Base-by-base conservation (phyloP, 1,140 invertebrate species). In the Pseudomyrmex flavicornis region DNA sequence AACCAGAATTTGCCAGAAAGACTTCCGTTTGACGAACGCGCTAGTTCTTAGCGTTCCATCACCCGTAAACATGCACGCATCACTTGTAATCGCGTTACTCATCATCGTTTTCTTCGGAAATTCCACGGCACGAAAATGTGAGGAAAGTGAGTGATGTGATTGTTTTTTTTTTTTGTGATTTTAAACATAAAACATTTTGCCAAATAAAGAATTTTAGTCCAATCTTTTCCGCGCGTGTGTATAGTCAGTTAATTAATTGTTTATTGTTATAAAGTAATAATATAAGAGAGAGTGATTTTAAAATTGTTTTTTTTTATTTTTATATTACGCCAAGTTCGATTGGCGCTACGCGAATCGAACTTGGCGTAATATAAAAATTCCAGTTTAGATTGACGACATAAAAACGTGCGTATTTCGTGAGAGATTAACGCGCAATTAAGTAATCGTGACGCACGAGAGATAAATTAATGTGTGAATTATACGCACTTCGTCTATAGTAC, bases 61-160 rank as follows among this genome's bases (percentile, higher is more conserved):
- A 9, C 9, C 63, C 2, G 22, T 54, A 70, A 35, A 80, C 17
- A 80, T 80, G 76, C 46, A 17, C 8, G 13, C n/a, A 35, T 12
- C 59, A 46, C 26, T 80, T 9, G 15, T 12, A 13, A 59, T 61
- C 17, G 66, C 4, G 1, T 70, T 80, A 26, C 17, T 80, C 15
- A 2, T 80, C 22, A 10, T 10, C n/a, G 44, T 59, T 0, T 80
- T 50, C 20, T 13, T 80, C 7, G 54, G 13, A 17, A 75, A 82
- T 62, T 62, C 59, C 12, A 10, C 17, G 35, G 22, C 54, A 20
- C 22, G 74, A 73, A 86, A 70, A 35, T 44, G 85, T 59, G 65
- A 54, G 54, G 63, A 69, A 72, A 84, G 82, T 70, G 58, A 58
- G 74, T 35, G 35, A 35, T 35, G 35, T 35, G 35, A 0, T 44